Base-by-base conservation (phyloP, 2,888 invertebrate species). In the Torymus aiolomorphi region DNA sequence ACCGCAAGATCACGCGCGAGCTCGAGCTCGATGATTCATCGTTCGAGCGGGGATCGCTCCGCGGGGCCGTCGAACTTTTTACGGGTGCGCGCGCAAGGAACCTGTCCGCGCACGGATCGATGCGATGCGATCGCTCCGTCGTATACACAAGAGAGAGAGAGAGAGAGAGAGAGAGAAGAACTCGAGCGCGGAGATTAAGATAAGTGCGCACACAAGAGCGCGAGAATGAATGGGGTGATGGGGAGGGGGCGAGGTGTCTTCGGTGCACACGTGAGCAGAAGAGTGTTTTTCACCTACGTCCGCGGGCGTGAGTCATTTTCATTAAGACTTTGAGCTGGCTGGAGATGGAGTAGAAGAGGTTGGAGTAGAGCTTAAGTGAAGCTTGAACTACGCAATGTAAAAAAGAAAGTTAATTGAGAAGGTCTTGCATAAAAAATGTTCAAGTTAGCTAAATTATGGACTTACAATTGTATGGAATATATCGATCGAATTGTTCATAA, bases 61-160 rank as follows among this genome's bases (percentile, higher is more conserved):
- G 67, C 79, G 85, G 80, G 85, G 86, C 85, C 86, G 86, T 86
- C 86, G 87, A 87, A 87, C 87, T 86, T 86, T 85, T 85, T 84
- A 85, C 82, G 85, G 81, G 16, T 82, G 74, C 74, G 78, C 82
- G 83, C 82, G 83, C 31, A 31, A 31, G 31, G 86, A 85, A 85
- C 85, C 85, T 84, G 85, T 85, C 84, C 83, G 82, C 82, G 78
- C 3, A n/a, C 63, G 14, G 5, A 13, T 57, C 10, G 57, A 11
- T 57, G 18, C 14, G 57, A 57, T 31, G 31, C 31, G 31, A 31
- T 31, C 31, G 31, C 31, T 31, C 5, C 31, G 31, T 4, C 31
- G 31, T 31, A 31, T 31, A 31, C 5, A 31, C 31, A 31, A 5
- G 31, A 3, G 31, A 31, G 31, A 31, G 5, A 31, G 3, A 24